Conservation (phyloP, 2,113 vertebrate species). For the Mesembrinibis cayennensis region DNA sequence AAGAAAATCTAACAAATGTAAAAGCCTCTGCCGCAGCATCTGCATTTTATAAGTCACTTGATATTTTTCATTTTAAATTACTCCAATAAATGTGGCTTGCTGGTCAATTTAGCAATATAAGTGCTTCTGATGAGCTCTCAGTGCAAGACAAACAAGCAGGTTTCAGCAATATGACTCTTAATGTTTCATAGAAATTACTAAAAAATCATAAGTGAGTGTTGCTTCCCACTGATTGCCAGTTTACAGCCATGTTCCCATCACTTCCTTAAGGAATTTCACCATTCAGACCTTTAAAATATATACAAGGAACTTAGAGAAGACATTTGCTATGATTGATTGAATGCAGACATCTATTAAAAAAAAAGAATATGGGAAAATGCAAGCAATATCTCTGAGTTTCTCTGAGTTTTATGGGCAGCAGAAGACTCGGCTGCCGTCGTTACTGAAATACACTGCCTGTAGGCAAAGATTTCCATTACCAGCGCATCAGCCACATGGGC, state of each 20-base stretch:
- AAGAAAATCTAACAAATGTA: background rate
- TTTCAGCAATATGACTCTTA: background rate
- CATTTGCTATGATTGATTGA: background rate
- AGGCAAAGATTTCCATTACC: background rate
- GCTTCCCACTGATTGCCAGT: background rate
- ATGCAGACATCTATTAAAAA: background rate
- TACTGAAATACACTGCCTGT: background rate
- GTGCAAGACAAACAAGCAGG: background rate
- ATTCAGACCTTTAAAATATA: background rate
- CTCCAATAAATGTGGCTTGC: conserved; percentile 2
- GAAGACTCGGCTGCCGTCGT: background rate
- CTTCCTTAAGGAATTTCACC: background rate
- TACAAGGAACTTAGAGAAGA: background rate
- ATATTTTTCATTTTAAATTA: background rate
- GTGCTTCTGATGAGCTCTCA: background rate
- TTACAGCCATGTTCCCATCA: background rate
- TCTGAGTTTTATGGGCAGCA: background rate
- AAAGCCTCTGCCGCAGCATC: background rate
- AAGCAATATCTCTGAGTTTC: background rate
- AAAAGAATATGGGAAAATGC: background rate
- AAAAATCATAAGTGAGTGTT: background rate
- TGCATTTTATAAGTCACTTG: background rate
- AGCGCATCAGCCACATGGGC: background rate
- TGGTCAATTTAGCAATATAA: conserved; percentile 17
- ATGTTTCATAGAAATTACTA: conserved; percentile 3